Evolutionary conservation across 2,797 vertebrate genomes (phyloP).

Genomic region (Coreius guichenoti): DNA sequence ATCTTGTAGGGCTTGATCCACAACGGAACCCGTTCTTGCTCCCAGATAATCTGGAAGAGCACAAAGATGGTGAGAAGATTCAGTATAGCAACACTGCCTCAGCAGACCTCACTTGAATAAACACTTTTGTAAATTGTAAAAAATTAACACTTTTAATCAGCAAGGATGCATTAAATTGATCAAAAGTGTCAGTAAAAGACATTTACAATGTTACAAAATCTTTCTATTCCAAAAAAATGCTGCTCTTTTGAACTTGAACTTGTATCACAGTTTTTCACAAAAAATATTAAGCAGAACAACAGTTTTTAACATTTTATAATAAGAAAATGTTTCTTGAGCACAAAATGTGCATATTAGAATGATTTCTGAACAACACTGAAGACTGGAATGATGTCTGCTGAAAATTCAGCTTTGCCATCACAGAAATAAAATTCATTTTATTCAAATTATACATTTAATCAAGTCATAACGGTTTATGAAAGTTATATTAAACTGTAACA

Average conservation of each 20-base stretch:
- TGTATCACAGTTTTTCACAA: neutral
- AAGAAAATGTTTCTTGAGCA: neutral
- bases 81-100: neutral
- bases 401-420: neutral
- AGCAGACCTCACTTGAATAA: neutral
- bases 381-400: neutral
- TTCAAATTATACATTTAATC: neutral
- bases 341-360: neutral
- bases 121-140: neutral
- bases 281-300: neutral
- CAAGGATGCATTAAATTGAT: neutral
- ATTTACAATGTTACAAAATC: neutral
- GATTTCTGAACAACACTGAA: neutral
- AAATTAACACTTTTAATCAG: neutral
- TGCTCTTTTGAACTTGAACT: neutral
- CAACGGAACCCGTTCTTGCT: constrained; percentile 91
- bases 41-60: constrained; percentile 86
- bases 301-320: neutral
- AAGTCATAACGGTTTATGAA: neutral
- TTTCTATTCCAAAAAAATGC: neutral
- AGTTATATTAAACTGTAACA: neutral
- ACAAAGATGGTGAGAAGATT: neutral
- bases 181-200: neutral
- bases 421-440: neutral
- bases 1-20: constrained; percentile 98